phyloP scores from a whole-genome alignment of 1,140 invertebrate species.

The Bombus turneri region DNA sequence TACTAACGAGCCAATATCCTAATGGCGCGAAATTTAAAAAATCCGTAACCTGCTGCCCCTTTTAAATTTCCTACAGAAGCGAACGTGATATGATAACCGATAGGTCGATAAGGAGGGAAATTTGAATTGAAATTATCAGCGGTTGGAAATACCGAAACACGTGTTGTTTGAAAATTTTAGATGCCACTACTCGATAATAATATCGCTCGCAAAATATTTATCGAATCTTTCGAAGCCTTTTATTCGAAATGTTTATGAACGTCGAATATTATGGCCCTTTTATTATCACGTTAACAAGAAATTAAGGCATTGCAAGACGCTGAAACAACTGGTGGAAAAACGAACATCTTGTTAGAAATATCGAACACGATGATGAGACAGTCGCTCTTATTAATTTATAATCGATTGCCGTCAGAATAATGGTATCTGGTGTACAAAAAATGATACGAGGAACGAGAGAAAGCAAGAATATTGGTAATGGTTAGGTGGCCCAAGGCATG shows the following conservation, averaged over 20 bases:
- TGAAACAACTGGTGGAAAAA: neutral
- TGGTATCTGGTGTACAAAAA: neutral
- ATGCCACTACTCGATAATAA: slow-evolving; percentile 12
- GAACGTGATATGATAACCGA: neutral
- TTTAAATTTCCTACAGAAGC: neutral
- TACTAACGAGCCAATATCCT: neutral
- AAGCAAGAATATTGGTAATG: slow-evolving; percentile 56
- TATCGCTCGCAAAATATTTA: neutral
- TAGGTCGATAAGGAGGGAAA: slow-evolving; percentile 1
- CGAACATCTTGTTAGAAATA: neutral
- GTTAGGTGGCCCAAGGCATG: slow-evolving; percentile 46
- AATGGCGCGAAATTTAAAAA: neutral
- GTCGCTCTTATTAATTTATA: neutral
- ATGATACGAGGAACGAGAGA: slow-evolving; percentile 21
- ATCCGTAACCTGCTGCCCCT: neutral
- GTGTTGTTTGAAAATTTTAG: neutral
- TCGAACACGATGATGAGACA: neutral
- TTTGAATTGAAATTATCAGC: neutral
- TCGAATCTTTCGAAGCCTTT: neutral
- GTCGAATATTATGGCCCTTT: neutral
- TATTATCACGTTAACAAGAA: too few relatives aligned
- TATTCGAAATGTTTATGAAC: neutral
- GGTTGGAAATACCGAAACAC: neutral
- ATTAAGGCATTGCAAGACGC: too few relatives aligned
- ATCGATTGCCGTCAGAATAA: neutral